Base-by-base conservation (phyloP, 2,888 invertebrate species). In the Charanyca ferruginea region DNA sequence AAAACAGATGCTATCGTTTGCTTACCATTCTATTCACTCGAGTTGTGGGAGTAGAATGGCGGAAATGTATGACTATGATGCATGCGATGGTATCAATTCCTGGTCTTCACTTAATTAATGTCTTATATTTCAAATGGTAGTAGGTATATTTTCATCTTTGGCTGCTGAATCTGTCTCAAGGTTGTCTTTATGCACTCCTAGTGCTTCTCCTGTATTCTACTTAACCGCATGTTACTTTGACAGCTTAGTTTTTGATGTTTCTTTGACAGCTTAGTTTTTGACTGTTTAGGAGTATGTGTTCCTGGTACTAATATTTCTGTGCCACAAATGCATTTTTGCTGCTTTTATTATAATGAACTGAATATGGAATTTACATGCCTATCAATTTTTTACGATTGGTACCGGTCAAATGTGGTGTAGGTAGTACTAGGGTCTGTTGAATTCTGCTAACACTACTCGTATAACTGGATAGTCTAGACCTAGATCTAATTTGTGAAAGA, bases 11-110 rank as follows among this genome's bases (percentile, higher is more conserved):
- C 11, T 59, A 73, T 65, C 58, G 47, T 41, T 41, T 66, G 48
- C 60, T 78, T 74, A 60, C 60, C 18, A 66, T 74, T 78, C 74
- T 20, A 57, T 52, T 66, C 57, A 60, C 60, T 61, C 53, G 23
- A 28, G 52, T 66, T 73, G 60, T 67, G 60, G 68, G 55, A 64
- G 72, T 53, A 54, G 25, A 55, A 73, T 65, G 35, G 48, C 60
- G 60, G 79, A 74, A 66, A 67, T 67, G 65, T 64, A 44, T 28
- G 52, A 35, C 45, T 72, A 32, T 64, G 77, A 64, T 58, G 53
- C 53, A 51, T 54, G 23, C 18, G 48, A 68, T 38, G 45, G 28
- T 72, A 55, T 67, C 65, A 38, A 70, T 49, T 55, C 49, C 73
- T 73, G 66, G 71, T 65, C 53, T 53, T 49, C 59, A 47, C 41